These are phyloP conservation scores for Antedon mediterranea DNA, from an alignment of 53 echinoderm and acorn worm genomes.

Conservation along the genomic window DNA sequence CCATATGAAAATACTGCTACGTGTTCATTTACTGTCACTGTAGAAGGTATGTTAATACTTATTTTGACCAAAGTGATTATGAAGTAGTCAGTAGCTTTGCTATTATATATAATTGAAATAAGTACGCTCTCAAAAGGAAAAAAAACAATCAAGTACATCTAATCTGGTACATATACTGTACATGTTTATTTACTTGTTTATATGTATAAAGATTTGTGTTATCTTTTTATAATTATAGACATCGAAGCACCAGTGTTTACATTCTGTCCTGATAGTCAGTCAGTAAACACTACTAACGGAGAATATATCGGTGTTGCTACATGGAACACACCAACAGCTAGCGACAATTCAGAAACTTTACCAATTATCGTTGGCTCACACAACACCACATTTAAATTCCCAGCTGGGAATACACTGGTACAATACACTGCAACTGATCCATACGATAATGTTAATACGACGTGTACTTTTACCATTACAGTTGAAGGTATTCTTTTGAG, in stretches of 20 bases:
- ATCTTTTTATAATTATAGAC: no score
- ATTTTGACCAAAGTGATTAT: no score
- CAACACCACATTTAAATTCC: constrained; percentile 4
- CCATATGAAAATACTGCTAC: no score
- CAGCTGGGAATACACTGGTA: constrained; percentile 16
- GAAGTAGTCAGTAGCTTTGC: no score
- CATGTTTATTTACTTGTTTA: no score
- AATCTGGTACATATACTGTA: no score
- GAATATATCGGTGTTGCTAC: constrained; percentile 5
- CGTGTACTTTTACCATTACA: constrained; percentile 28
- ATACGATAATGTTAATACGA: constrained; percentile 11
- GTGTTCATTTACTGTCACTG: no score
- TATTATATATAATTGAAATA: no score
- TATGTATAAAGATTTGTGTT: no score
- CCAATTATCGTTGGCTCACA: constrained; percentile 2
- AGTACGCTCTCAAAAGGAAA: no score
- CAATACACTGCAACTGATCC: constrained; percentile 23
- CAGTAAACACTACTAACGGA: constrained; percentile 10
- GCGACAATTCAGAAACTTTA: constrained; percentile 32
- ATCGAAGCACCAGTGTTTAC: constrained; percentile 15
- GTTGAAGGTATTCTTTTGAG: constrained; percentile 36
- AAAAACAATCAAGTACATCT: no score
- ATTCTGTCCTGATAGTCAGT: constrained; percentile 25
- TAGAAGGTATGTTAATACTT: no score
- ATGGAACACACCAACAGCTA: constrained; percentile 22